Base-by-base conservation (phyloP, 2,888 invertebrate genomes). In the Drosophila mimica region DNA sequence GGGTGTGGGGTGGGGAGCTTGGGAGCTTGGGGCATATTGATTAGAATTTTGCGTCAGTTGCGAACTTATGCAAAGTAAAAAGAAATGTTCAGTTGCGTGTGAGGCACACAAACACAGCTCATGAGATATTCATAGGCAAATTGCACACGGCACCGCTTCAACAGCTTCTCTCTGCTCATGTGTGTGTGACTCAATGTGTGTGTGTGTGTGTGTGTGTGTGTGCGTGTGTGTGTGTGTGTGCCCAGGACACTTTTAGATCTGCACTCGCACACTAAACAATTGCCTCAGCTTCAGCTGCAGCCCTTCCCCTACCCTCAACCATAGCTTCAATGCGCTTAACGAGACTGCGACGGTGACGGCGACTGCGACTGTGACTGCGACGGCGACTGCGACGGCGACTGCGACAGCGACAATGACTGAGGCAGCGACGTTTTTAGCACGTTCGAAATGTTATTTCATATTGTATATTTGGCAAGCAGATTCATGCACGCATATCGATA, bases 401-500 rank as follows among this genome's bases (percentile, higher is more conserved):
- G 46, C 30, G 30, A 20, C 61, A 5, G 43, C 4, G 58, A 13
- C 58, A 3, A 43, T 9, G 51, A n/a, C 61, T 4, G 69, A n/a
- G 62, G 38, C 49, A 49, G 63, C 38, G 46, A 11, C 33, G 40
- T 49, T 40, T 74, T 79, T 70, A 49, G 71, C 87, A 88, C 83
- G 88, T 74, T 83, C 79, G 73, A 82, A 82, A 82, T 88, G 85
- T 88, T 88, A 87, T 89, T 87, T 82, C 79, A 82, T 82, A 62
- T 25, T 25, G 25, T 40, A 28, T n/a, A 81, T 85, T 63, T 52
- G 31, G 53, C 43, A 31, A 51, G 58, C 66, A 78, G 73, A 79
- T 78, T 83, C 83, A 83, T 79, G 85, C 81, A 88, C 82, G 84
- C 91, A 90, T 86, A 82, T 88, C 82, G 83, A 91, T 92, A 91